Conservation (phyloP, 2,888 invertebrate genomes). For the Drosophila kuntzei region DNA sequence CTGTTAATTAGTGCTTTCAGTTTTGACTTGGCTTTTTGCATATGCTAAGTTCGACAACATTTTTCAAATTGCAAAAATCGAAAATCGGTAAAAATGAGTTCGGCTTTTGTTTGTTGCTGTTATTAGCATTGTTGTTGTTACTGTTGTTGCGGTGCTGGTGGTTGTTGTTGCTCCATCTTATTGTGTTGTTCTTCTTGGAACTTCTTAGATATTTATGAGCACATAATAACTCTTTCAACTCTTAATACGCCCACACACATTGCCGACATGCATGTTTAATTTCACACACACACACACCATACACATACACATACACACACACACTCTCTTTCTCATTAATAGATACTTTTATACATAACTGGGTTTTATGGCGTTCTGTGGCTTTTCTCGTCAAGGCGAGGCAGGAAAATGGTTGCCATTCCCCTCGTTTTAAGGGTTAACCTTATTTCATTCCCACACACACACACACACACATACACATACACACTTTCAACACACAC, state of each 20-base stretch:
- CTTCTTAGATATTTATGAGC: slow-evolving; percentile 55
- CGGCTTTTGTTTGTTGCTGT: not conserved
- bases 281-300: slow-evolving; percentile 27
- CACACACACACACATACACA: not conserved
- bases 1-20: slow-evolving; percentile 43
- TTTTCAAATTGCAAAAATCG: slow-evolving; percentile 17
- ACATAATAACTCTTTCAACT: slow-evolving; percentile 55
- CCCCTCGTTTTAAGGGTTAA: slow-evolving; percentile 21
- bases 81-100: not conserved
- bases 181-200: slow-evolving; percentile 8
- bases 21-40: slow-evolving; percentile 39
- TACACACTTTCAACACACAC: slow-evolving; percentile 20
- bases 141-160: not conserved
- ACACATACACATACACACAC: slow-evolving; percentile 9
- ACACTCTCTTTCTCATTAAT: slow-evolving; percentile 40
- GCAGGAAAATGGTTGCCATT: not conserved
- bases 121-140: not conserved
- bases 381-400: slow-evolving; percentile 28
- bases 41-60: slow-evolving; percentile 25
- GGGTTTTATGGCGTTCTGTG: slow-evolving; percentile 52
- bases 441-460: slow-evolving; percentile 19
- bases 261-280: slow-evolving; percentile 46
- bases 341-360: slow-evolving; percentile 46
- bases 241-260: slow-evolving; percentile 26
- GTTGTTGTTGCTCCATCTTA: not conserved